Evolutionary conservation across 2,888 invertebrate genomes (phyloP), one percentile per base, ranked within the genome.

Genomic region (Brenthis hecate): DNA sequence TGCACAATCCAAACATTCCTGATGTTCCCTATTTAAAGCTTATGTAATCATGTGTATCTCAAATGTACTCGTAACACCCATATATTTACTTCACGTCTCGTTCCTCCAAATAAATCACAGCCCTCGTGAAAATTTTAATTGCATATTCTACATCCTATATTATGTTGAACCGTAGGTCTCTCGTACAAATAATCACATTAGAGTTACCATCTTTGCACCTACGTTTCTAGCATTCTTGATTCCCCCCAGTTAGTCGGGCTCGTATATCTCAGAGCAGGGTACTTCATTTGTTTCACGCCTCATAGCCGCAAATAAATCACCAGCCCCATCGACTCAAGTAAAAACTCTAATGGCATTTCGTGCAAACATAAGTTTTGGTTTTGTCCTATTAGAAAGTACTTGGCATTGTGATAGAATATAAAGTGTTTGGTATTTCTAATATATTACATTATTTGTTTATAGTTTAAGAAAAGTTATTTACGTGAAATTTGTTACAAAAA

Each of bases 291-390:
- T 89, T 91, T 89, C 91, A 91, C 91, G 90, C 87, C 85, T 87
- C 88, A 86, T 88, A 86, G 87, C 89, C 91, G 84, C 91, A 90
- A 88, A 92, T 92, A 92, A 91, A 92, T 92, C 91, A 91, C 84
- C 80, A 65, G 67, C 81, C 82, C 83, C 80, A 82, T 82, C 80
- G 83, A 81, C 80, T 80, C 80, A 77, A 79, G 80, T 76, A 81
- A 80, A 86, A 85, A 84, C 80, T 83, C 80, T 78, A 78, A 80
- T 80, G 79, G 82, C 79, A 83, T 82, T 82, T 83, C 79, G 72
- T 72, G 71, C 70, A 70, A 66, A 80, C 65, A 50, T 66, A 66
- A 13, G 54, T 65, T 72, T 54, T 58, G 65, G 61, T 65, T 62
- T 57, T 62, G 61, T 69, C 66, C 69, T 63, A 65, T 67, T 69